Conservation (phyloP, 2,113 vertebrate species). For the Dolichotis patagonum region DNA sequence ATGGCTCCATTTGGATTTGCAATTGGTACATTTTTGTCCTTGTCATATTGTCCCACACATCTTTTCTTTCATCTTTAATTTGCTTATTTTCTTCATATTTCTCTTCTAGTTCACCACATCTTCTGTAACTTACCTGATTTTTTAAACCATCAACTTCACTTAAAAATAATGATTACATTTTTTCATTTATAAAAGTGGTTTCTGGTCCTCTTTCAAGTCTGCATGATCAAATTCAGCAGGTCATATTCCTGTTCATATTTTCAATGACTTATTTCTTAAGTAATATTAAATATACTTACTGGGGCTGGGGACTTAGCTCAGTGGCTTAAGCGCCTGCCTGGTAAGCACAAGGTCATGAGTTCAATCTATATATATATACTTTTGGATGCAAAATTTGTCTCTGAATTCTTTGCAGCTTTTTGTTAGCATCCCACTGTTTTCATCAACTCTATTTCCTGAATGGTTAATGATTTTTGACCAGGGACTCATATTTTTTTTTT, state of each 20-base stretch:
- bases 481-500: background rate
- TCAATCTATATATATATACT: too few species aligned
- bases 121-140: background rate
- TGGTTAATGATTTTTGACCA: background rate
- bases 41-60: background rate
- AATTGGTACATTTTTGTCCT: background rate
- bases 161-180: background rate
- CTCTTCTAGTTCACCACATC: background rate
- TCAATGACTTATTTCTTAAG: background rate
- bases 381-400: background rate
- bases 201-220: background rate
- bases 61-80: background rate
- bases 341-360: too few species aligned
- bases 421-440: background rate
- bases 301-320: too few species aligned
- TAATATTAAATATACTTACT: background rate
- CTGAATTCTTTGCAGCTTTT: background rate
- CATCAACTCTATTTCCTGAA: background rate
- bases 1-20: background rate
- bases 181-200: background rate
- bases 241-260: background rate
- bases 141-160: background rate
- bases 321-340: too few species aligned
- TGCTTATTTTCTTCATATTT: background rate
- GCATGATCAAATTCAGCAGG: background rate